Evolutionary conservation across 1,140 invertebrate species (phyloP).

Genomic region (Mizuhopecten yessoensis): DNA sequence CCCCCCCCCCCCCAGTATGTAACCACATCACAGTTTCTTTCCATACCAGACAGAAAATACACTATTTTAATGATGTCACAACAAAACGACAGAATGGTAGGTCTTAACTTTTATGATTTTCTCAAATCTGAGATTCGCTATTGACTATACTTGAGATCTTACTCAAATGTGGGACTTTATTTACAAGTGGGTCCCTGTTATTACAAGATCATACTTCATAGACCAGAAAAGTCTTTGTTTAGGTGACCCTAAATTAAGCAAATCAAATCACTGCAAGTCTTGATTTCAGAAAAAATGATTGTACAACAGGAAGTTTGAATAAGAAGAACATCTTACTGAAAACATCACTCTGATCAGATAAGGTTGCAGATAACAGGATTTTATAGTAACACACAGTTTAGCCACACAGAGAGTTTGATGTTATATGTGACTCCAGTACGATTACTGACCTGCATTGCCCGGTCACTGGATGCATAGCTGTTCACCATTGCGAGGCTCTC

Average conservation of each 20-base stretch:
- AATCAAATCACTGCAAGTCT: no score
- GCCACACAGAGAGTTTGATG: background rate
- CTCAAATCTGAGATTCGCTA: no score
- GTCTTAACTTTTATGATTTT: background rate
- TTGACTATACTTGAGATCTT: no score
- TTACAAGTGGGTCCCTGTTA: background rate
- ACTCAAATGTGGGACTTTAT: background rate
- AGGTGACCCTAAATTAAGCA: background rate
- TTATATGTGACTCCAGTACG: background rate
- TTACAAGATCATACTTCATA: background rate
- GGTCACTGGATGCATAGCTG: conserved; percentile 95
- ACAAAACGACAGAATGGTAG: no score
- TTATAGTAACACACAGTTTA: conserved; percentile 18
- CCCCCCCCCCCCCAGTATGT: background rate
- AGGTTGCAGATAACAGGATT: no score
- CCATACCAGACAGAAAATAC: no score
- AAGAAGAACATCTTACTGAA: no score
- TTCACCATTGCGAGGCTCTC: conserved; percentile 96
- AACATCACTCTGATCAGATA: no score
- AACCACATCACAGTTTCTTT: background rate
- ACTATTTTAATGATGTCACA: background rate
- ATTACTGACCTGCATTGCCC: conserved; percentile 90
- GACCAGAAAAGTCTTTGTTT: no score
- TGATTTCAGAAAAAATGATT: no score
- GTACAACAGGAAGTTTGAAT: background rate